phyloP scores from a whole-genome alignment of 2,113 vertebrate genomes.

The Cynoglossus semilaevis region DNA sequence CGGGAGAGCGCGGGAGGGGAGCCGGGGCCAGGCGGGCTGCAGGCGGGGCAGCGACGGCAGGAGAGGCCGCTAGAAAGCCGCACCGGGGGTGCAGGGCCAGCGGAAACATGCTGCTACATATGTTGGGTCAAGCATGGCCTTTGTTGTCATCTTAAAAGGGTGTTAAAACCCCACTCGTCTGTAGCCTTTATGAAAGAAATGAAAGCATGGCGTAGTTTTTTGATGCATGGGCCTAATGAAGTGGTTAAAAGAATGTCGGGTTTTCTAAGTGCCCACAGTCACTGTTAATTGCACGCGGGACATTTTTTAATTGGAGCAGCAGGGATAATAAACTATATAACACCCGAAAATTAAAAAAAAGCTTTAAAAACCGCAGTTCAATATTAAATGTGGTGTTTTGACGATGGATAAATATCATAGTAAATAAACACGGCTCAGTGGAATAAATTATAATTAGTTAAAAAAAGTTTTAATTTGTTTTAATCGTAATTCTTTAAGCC shows the following conservation, averaged over 20 bases:
- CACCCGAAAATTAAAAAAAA: slow-evolving; percentile 55
- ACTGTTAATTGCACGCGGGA: slow-evolving; percentile 82
- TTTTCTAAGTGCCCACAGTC: slow-evolving; percentile 83
- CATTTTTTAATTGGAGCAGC: slow-evolving; percentile 85
- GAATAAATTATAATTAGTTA: too few species aligned
- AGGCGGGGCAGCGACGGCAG: slow-evolving; percentile 77
- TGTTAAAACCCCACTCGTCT: slow-evolving; percentile 86
- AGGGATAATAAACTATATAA: slow-evolving; percentile 48
- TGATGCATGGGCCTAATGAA: slow-evolving; percentile 81
- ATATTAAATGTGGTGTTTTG: too few species aligned
- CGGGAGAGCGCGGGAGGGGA: slow-evolving; percentile 79
- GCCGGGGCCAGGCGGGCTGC: slow-evolving; percentile 73
- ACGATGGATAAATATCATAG: too few species aligned
- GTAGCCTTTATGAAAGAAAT: slow-evolving; percentile 76
- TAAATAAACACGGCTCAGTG: too few species aligned
- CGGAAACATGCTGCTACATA: slow-evolving; percentile 87
- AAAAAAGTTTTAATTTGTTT: too few species aligned
- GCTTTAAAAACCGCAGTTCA: slow-evolving; percentile 13
- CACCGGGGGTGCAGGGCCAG: slow-evolving; percentile 78
- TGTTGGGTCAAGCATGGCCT: slow-evolving; percentile 88
- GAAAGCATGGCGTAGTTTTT: slow-evolving; percentile 75
- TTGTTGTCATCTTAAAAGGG: slow-evolving; percentile 84
- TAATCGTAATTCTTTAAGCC: too few species aligned
- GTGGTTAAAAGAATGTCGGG: slow-evolving; percentile 83
- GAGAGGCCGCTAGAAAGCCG: slow-evolving; percentile 75